Percentiles rank a stretch among this genome's conserved stretches.
phyloP scores from a whole-genome alignment of 2,888 invertebrate species.

The Plutella xylostella region DNA sequence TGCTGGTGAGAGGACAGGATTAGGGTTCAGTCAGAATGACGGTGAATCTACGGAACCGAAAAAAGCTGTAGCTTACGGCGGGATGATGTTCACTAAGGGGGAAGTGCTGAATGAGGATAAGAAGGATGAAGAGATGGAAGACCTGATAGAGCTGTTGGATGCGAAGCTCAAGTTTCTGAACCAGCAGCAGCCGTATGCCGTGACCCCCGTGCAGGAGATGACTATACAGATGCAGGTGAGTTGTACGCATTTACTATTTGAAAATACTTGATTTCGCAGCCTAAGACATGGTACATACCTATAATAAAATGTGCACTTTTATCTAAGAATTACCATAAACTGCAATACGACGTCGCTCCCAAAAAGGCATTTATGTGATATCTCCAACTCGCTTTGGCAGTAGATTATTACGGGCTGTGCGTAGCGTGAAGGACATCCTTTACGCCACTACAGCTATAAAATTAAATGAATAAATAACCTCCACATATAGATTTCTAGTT shows the following conservation, averaged over 20 bases:
- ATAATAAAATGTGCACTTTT: too few relatives aligned
- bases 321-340: too few relatives aligned
- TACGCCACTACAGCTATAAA: too few relatives aligned
- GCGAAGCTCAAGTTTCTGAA: slow-evolving; percentile 66
- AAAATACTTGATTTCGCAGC: too few relatives aligned
- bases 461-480: too few relatives aligned
- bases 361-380: too few relatives aligned
- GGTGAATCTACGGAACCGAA: slow-evolving; percentile 31
- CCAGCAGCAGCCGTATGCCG: slow-evolving; percentile 47
- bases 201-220: slow-evolving; percentile 69
- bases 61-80: slow-evolving; percentile 45
- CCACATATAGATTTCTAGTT: too few relatives aligned
- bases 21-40: slow-evolving; percentile 52
- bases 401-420: too few relatives aligned
- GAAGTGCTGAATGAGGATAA: slow-evolving; percentile 57
- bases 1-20: slow-evolving; percentile 53
- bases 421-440: too few relatives aligned
- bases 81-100: slow-evolving; percentile 61
- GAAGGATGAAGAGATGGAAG: slow-evolving; percentile 44
- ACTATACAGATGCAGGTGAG: slow-evolving; percentile 69
- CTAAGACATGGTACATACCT: too few relatives aligned
- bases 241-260: too few relatives aligned
- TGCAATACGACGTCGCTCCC: background rate
- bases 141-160: slow-evolving; percentile 48
- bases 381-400: too few relatives aligned